Percentiles rank a stretch among this genome's conserved stretches.
These are phyloP conservation scores for Erpornis zantholeuca DNA, from an alignment of 2,113 vertebrate species.

Conservation along the genomic window DNA sequence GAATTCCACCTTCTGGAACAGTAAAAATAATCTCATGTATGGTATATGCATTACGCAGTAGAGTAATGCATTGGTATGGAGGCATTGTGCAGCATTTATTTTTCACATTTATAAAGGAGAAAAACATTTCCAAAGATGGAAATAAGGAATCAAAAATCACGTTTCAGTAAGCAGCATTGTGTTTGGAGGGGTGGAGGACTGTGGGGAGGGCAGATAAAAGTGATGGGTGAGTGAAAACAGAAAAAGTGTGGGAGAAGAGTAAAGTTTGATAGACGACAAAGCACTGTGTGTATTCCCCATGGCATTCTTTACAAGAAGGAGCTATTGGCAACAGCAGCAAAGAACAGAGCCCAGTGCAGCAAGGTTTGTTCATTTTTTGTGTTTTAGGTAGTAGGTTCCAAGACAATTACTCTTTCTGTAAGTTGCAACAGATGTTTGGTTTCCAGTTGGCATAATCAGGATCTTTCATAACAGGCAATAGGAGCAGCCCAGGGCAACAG, in stretches of 20 bases:
- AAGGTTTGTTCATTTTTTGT: neutral
- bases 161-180: neutral
- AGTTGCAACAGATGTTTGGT: neutral
- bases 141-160: neutral
- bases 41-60: neutral
- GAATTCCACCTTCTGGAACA: neutral
- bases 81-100: accelerated
- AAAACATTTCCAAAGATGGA: neutral
- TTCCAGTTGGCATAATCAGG: neutral
- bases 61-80: neutral
- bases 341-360: neutral
- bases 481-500: neutral
- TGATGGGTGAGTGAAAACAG: neutral
- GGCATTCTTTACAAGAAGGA: neutral
- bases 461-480: accelerated
- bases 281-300: neutral
- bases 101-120: neutral
- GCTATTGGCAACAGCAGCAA: neutral
- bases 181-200: neutral
- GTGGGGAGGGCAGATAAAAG: neutral
- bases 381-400: neutral
- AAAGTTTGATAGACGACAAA: neutral
- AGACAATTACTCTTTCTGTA: neutral
- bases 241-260: neutral
- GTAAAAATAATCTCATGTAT: neutral